These are phyloP conservation scores for Phaethornis superciliosus DNA, from an alignment of 2,113 vertebrate genomes.

Conservation along the genomic window DNA sequence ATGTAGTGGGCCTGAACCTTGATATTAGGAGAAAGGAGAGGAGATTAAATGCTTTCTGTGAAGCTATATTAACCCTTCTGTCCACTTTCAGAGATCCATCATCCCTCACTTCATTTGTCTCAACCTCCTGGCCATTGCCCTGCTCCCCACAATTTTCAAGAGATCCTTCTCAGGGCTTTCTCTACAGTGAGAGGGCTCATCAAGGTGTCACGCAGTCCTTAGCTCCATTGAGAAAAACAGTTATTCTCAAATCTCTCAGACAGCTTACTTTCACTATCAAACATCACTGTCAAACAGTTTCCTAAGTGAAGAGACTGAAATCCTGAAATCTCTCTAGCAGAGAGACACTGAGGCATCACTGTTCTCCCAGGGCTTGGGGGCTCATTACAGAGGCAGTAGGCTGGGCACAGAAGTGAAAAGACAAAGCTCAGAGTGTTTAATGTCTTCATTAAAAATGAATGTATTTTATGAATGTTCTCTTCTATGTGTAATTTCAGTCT, in stretches of 20 bases:
- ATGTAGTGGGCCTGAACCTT: neutral
- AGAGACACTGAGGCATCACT: neutral
- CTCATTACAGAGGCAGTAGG: neutral
- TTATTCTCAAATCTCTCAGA: neutral
- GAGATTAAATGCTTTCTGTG: neutral
- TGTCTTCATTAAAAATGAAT: neutral
- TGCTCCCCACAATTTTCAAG: neutral
- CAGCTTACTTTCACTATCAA: neutral
- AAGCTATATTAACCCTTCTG: neutral
- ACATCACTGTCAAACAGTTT: neutral
- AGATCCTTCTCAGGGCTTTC: neutral
- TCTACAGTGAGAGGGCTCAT: neutral
- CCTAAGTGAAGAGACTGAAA: neutral
- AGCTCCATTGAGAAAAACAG: neutral
- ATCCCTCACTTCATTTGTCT: neutral
- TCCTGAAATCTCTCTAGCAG: neutral
- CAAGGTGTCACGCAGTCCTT: neutral
- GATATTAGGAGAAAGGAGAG: neutral
- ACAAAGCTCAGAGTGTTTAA: neutral
- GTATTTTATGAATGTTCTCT: neutral
- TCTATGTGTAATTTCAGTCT: neutral
- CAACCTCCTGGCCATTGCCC: neutral
- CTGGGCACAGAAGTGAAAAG: neutral
- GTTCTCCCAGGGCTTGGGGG: neutral
- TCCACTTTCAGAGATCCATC: neutral